A percentile compares a stretch with the other conserved stretches of the same genome.
These are phyloP conservation scores for Sakesphorus luctuosus DNA, from an alignment of 2,113 vertebrate genomes.

Conservation along the genomic window DNA sequence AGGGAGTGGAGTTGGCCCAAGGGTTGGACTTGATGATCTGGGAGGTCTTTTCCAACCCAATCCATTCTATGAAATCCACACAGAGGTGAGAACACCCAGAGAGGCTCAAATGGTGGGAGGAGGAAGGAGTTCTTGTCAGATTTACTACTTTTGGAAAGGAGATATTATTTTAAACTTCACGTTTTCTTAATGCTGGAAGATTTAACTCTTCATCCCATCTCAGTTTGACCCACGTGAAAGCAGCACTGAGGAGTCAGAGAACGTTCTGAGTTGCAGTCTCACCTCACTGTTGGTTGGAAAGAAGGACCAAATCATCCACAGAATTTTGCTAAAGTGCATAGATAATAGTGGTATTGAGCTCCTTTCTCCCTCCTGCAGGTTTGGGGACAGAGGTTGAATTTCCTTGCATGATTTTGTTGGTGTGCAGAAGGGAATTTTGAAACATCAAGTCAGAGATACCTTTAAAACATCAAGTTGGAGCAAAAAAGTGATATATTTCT, in stretches of 20 bases:
- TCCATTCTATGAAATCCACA: background rate
- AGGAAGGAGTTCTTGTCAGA: background rate
- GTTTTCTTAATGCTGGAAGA: background rate
- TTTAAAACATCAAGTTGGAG: background rate
- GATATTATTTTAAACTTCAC: background rate
- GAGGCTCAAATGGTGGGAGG: too few relatives aligned
- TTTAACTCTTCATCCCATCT: background rate
- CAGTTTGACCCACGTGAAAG: background rate
- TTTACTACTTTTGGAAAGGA: background rate
- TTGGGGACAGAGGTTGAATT: background rate
- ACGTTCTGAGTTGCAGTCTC: background rate
- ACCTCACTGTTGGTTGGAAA: background rate
- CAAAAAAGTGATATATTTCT: slow-evolving; percentile 28
- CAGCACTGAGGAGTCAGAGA: background rate
- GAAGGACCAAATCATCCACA: background rate
- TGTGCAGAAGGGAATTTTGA: background rate
- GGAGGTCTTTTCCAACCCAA: too few relatives aligned
- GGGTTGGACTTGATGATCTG: too few relatives aligned
- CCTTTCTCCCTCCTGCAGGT: background rate
- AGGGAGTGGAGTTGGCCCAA: too few relatives aligned
- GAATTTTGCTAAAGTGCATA: background rate
- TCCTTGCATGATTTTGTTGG: background rate
- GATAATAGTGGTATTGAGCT: background rate
- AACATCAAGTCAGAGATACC: background rate
- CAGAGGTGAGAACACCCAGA: background rate